These are phyloP conservation scores for Phaethornis superciliosus DNA, from an alignment of 2,113 vertebrate genomes.

Conservation along the genomic window DNA sequence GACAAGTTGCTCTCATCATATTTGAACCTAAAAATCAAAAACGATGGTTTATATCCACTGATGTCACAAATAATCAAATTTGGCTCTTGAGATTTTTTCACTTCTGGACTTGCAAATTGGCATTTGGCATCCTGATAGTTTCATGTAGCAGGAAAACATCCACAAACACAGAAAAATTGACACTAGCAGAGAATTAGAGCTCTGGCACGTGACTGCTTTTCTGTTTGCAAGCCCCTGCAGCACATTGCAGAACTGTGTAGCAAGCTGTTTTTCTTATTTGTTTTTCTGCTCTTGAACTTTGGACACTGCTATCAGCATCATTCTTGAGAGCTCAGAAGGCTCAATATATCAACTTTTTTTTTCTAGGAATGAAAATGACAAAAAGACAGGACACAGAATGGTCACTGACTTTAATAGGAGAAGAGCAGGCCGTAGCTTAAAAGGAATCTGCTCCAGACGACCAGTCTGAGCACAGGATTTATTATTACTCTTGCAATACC, in stretches of 20 bases:
- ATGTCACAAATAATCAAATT: neutral
- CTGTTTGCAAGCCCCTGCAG: neutral
- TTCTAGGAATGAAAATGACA: no score
- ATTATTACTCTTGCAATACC: neutral
- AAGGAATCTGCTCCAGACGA: constrained; percentile 31
- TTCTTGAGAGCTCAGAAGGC: neutral
- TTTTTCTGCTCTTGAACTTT: neutral
- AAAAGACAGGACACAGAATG: constrained; percentile 15
- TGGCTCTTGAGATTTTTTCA: neutral
- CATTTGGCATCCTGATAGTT: neutral
- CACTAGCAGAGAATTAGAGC: neutral
- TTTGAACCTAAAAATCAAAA: neutral
- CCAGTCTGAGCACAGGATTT: constrained; percentile 23
- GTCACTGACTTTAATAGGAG: neutral
- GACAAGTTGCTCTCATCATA: neutral
- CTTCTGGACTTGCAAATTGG: neutral
- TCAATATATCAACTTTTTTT: neutral
- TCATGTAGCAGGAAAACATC: neutral
- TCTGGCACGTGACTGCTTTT: neutral
- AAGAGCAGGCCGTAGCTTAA: neutral
- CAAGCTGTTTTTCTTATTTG: neutral
- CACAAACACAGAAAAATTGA: neutral
- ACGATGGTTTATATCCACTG: fast-evolving
- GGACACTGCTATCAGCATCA: neutral
- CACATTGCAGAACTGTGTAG: neutral